Conservation (phyloP, 2,888 invertebrate genomes). For the Hydropsyche betteni region DNA sequence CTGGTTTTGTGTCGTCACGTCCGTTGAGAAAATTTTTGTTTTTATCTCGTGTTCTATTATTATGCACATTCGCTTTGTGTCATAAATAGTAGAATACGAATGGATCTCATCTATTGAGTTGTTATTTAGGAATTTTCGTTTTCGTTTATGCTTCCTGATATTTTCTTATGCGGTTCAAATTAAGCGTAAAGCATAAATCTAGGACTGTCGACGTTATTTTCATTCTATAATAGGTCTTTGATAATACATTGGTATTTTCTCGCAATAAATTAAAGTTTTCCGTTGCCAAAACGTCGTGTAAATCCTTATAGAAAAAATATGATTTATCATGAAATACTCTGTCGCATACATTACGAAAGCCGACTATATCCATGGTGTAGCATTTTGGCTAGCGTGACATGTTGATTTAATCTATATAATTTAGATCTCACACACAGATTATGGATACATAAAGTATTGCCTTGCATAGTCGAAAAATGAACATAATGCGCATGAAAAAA, state of each 20-base stretch:
- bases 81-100: not conserved
- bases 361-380: not conserved
- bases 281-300: not conserved
- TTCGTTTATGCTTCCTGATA: constrained; percentile 3
- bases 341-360: constrained; percentile 6
- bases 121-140: not conserved
- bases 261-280: constrained; percentile 19
- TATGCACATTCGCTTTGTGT: not conserved
- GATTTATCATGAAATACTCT: constrained; percentile 15
- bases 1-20: not conserved
- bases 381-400: constrained; percentile 12
- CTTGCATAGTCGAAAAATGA: not conserved
- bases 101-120: too few relatives aligned
- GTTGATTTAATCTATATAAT: constrained; percentile 29
- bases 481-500: too few relatives aligned
- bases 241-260: constrained; percentile 24
- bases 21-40: not conserved
- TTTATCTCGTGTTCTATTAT: too few relatives aligned
- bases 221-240: not conserved
- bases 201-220: not conserved
- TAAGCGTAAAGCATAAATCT: constrained; percentile 17
- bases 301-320: not conserved
- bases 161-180: constrained; percentile 8
- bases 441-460: not conserved
- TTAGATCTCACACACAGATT: constrained; percentile 21